Percentiles rank a stretch among this genome's conserved stretches.
Conservation (phyloP, 2,888 invertebrate species). For the Tholera decimalis region DNA sequence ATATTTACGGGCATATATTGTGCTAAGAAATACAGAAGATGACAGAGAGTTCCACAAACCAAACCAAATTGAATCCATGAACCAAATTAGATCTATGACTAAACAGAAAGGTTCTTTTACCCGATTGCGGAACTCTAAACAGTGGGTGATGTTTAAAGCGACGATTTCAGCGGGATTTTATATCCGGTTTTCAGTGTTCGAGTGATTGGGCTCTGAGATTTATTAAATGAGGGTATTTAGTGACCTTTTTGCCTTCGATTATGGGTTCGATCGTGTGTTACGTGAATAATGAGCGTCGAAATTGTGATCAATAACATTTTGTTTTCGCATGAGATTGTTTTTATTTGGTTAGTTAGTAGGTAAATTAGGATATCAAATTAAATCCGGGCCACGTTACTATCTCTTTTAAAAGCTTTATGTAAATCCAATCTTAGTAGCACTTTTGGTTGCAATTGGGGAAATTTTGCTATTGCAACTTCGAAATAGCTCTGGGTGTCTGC, state of each 20-base stretch:
- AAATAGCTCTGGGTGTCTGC: too few species aligned
- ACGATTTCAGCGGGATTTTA: slow-evolving; percentile 36
- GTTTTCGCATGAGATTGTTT: not conserved
- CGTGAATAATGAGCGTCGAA: slow-evolving; percentile 25
- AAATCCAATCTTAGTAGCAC: too few species aligned
- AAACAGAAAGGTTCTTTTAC: slow-evolving; percentile 22
- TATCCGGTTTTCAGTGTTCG: slow-evolving; percentile 30
- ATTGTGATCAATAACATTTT: slow-evolving; percentile 7
- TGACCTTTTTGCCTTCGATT: slow-evolving; percentile 42
- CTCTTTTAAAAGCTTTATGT: too few species aligned
- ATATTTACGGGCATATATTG: too few species aligned
- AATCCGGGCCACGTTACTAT: too few species aligned
- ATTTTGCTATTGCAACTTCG: too few species aligned
- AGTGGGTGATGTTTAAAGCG: slow-evolving; percentile 27
- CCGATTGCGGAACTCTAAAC: not conserved
- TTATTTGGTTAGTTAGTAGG: not conserved
- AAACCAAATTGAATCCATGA: slow-evolving; percentile 43
- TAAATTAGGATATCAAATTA: too few species aligned
- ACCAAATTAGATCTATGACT: slow-evolving; percentile 38
- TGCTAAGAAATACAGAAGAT: too few species aligned
- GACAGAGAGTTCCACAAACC: too few species aligned
- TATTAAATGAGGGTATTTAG: slow-evolving; percentile 51
- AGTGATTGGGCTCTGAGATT: slow-evolving; percentile 39
- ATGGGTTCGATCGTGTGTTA: slow-evolving; percentile 4
- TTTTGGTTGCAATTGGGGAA: too few species aligned